Conservation (phyloP, 2,797 vertebrate species). For the Amphiprion clarkii region DNA sequence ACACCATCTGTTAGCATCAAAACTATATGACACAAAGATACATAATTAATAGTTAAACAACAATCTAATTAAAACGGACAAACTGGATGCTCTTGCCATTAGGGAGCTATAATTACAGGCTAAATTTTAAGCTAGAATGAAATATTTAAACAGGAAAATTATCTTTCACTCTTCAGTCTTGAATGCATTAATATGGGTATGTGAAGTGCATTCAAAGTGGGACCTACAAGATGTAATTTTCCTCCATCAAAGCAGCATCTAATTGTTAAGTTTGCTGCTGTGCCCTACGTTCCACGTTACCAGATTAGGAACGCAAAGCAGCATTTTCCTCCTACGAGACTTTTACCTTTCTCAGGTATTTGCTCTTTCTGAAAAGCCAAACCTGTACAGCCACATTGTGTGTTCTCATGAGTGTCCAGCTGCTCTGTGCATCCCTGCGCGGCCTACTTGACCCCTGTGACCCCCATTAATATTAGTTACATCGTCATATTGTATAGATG, state of each 20-base stretch:
- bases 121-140: slow-evolving; percentile 97
- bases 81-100: slow-evolving; percentile 95
- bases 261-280: slow-evolving; percentile 94
- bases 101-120: slow-evolving; percentile 94
- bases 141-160: slow-evolving; percentile 98
- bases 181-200: slow-evolving; percentile 97
- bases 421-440: slow-evolving; percentile 32
- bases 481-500: slow-evolving; percentile 47
- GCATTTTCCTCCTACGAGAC: slow-evolving; percentile 18
- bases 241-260: slow-evolving; percentile 95
- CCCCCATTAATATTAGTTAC: slow-evolving; percentile 58
- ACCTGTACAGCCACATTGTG: slow-evolving; percentile 1
- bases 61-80: slow-evolving; percentile 99
- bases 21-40: slow-evolving; percentile 98
- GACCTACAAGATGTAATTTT: slow-evolving; percentile 96
- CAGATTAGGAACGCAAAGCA: slow-evolving; percentile 51
- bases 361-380: slow-evolving; percentile 7
- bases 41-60: slow-evolving; percentile 99
- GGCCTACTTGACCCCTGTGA: slow-evolving; percentile 51
- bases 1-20: slow-evolving; percentile 97
- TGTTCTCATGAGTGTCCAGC: slow-evolving; percentile 53
- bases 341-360: slow-evolving; percentile 6
- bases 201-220: slow-evolving; percentile 94
- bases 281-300: slow-evolving; percentile 87
- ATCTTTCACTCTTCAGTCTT: slow-evolving; percentile 95